Percentiles rank a stretch among this genome's conserved stretches.
phyloP scores from a whole-genome alignment of 2,888 invertebrate species.

The Scelioninae gen. 2 region DNA sequence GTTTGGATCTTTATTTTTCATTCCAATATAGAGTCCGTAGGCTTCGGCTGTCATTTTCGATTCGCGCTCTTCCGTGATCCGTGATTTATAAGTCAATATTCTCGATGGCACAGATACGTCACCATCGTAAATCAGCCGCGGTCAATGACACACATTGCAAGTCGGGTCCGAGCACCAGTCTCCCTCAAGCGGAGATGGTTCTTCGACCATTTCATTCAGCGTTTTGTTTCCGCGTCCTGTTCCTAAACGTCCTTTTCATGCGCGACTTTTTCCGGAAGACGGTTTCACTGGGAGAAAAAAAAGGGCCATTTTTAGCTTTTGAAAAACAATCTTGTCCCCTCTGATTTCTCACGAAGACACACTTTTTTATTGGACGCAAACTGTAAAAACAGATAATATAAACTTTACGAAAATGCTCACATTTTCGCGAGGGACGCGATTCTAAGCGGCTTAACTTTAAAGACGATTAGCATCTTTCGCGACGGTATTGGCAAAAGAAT shows the following conservation, averaged over 20 bases:
- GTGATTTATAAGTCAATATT: constrained; percentile 49
- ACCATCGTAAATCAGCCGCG: constrained; percentile 44
- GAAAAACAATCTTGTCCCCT: too few relatives aligned
- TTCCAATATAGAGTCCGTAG: constrained; percentile 1
- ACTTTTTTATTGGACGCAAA: too few relatives aligned
- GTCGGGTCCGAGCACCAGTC: constrained; percentile 10
- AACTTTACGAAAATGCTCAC: too few relatives aligned
- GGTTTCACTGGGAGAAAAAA: too few relatives aligned
- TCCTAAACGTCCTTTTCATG: constrained; percentile 17
- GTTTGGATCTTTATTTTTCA: neutral
- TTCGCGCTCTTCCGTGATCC: constrained; percentile 40
- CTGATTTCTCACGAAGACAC: too few relatives aligned
- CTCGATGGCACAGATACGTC: constrained; percentile 46
- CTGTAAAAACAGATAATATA: too few relatives aligned
- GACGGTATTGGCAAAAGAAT: constrained; percentile 38
- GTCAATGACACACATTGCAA: constrained; percentile 49
- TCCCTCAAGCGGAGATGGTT: constrained; percentile 12
- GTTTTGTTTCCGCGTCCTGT: constrained; percentile 26
- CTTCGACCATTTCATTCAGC: constrained; percentile 31
- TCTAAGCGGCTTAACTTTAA: constrained; percentile 47
- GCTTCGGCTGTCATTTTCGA: constrained; percentile 35
- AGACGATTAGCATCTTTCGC: constrained; percentile 52
- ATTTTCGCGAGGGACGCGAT: neutral
- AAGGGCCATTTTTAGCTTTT: too few relatives aligned
- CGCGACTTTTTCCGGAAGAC: neutral